These are phyloP conservation scores for Bos taurus DNA, from an alignment of 2,113 vertebrate species.

Conservation along the genomic window ARS-UCD2.0 NC_037340.1:82116501-82117000, in stretches of 20 bases:
- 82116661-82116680: background rate
- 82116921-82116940: background rate
- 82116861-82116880: background rate
- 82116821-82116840: background rate
- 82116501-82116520: background rate
- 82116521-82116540: background rate
- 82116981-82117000: background rate
- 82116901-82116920: conserved; percentile 20
- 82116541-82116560: background rate
- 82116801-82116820: background rate
- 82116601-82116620: background rate
- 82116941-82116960: conserved; percentile 3
- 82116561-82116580: background rate
- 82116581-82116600: background rate
- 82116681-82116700: background rate
- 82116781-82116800: background rate
- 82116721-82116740: background rate
- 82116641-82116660: background rate
- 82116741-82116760: background rate
- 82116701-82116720: background rate
- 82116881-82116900: conserved; percentile 15
- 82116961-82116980: background rate
- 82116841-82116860: background rate
- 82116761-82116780: background rate
- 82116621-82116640: background rate